These are phyloP conservation scores for Paralichthys olivaceus DNA, from an alignment of 2,113 vertebrate genomes.

Conservation along the genomic window DNA sequence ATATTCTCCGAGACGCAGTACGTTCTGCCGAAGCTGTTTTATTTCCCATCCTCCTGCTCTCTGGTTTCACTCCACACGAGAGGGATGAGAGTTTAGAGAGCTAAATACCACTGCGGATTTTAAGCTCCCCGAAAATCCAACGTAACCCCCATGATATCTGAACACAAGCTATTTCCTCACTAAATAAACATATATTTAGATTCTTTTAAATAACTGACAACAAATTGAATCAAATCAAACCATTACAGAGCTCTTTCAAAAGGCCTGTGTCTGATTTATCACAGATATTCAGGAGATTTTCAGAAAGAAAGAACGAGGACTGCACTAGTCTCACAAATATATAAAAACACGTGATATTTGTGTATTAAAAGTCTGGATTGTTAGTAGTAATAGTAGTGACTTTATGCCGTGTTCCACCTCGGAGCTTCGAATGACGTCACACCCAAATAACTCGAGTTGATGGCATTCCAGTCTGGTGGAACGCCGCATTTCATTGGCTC, in stretches of 20 bases:
- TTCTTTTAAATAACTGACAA: not conserved
- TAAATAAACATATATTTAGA: no score
- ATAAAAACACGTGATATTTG: not conserved
- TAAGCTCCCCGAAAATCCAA: conserved; percentile 16
- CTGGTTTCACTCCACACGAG: conserved; percentile 56
- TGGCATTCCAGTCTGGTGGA: no score
- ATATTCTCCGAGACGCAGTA: conserved; percentile 41
- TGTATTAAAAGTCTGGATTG: no score
- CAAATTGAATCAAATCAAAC: conserved; percentile 1
- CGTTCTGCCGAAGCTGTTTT: conserved; percentile 32
- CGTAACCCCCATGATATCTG: no score
- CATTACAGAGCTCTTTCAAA: not conserved
- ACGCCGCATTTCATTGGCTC: not conserved
- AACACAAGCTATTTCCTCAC: conserved; percentile 18
- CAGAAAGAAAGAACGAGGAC: not conserved
- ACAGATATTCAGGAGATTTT: conserved; percentile 23
- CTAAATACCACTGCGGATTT: conserved; percentile 52
- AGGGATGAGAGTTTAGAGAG: conserved; percentile 42
- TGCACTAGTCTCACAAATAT: not conserved
- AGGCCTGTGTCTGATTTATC: conserved; percentile 4
- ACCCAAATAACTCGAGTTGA: no score
- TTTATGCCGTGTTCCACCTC: no score
- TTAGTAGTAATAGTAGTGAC: no score
- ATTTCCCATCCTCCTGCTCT: conserved; percentile 1
- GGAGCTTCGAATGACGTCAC: no score